A percentile compares a stretch with the other conserved stretches of the same genome.
These are phyloP conservation scores for Scaptomyza tumidula DNA, from an alignment of 2,888 invertebrate species.

Conservation along the genomic window DNA sequence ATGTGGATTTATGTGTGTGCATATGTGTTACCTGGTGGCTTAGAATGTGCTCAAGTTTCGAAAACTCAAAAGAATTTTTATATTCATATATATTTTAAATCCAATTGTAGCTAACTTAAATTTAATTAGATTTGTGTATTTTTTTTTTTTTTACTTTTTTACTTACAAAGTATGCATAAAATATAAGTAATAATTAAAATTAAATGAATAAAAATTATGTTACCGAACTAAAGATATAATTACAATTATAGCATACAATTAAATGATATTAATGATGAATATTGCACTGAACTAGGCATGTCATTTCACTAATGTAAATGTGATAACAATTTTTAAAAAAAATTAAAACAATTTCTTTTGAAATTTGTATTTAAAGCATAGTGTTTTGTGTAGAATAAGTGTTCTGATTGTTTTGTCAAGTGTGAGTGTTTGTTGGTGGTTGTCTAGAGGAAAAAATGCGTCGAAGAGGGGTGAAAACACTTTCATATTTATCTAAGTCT, in stretches of 20 bases:
- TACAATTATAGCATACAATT: slow-evolving; percentile 44
- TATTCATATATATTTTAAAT: slow-evolving; percentile 27
- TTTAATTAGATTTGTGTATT: slow-evolving; percentile 59
- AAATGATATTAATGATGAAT: slow-evolving; percentile 58
- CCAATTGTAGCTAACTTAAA: slow-evolving; percentile 76
- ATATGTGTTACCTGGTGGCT: slow-evolving; percentile 39
- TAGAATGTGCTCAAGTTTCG: slow-evolving; percentile 69
- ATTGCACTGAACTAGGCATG: slow-evolving; percentile 76
- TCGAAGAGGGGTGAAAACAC: slow-evolving; percentile 30
- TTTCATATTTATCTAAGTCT: slow-evolving; percentile 74
- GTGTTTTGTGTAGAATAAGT: neutral
- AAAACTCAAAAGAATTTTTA: slow-evolving; percentile 50
- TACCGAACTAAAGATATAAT: slow-evolving; percentile 53
- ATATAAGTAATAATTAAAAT: slow-evolving; percentile 19
- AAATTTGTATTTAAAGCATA: slow-evolving; percentile 50
- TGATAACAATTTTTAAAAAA: slow-evolving; percentile 44
- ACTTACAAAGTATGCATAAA: slow-evolving; percentile 29
- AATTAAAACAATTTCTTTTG: slow-evolving; percentile 38
- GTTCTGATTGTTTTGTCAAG: slow-evolving; percentile 16
- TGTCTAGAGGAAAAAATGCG: slow-evolving; percentile 23
- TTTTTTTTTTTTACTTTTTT: slow-evolving; percentile 33
- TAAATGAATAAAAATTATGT: slow-evolving; percentile 42
- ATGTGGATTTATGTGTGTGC: slow-evolving; percentile 26
- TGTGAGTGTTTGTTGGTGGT: slow-evolving; percentile 21
- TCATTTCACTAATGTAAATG: slow-evolving; percentile 60